Percentiles rank a stretch among this genome's conserved stretches.
phyloP scores from a whole-genome alignment of 2,888 invertebrate genomes.

The Branchinecta sandiegonensis region DNA sequence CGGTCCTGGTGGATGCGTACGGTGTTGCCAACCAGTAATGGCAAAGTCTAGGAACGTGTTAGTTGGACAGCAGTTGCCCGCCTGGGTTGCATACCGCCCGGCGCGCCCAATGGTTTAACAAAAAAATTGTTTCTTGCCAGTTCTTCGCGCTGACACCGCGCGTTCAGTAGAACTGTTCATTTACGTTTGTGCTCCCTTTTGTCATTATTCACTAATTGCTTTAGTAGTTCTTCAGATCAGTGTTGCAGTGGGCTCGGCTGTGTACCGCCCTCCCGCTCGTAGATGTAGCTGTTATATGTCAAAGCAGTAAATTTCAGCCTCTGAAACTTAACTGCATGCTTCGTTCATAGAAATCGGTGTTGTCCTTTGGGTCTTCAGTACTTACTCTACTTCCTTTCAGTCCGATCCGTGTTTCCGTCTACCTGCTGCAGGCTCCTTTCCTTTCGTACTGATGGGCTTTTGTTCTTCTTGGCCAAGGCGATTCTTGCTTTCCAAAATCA shows the following conservation, averaged over 20 bases:
- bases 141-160: conserved; percentile 12
- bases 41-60: neutral
- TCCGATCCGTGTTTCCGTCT: too few species aligned
- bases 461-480: too few species aligned
- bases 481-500: too few species aligned
- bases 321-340: neutral
- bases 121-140: neutral
- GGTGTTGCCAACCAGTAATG: conserved; percentile 3
- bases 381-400: too few species aligned
- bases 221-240: conserved; percentile 11
- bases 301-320: neutral
- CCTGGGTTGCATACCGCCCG: conserved; percentile 15
- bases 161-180: conserved; percentile 7
- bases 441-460: too few species aligned
- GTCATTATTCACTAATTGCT: neutral
- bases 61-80: conserved; percentile 12
- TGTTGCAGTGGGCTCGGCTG: conserved; percentile 4
- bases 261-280: neutral
- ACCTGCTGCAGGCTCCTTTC: too few species aligned
- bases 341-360: conserved; percentile 10
- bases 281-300: conserved; percentile 10
- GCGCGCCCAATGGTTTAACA: conserved; percentile 3
- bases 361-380: conserved; percentile 3
- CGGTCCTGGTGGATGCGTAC: neutral
- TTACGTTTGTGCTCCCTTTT: conserved; percentile 7